Evolutionary conservation across 2,797 vertebrate genomes (phyloP).

Genomic region (Chelmon rostratus): DNA sequence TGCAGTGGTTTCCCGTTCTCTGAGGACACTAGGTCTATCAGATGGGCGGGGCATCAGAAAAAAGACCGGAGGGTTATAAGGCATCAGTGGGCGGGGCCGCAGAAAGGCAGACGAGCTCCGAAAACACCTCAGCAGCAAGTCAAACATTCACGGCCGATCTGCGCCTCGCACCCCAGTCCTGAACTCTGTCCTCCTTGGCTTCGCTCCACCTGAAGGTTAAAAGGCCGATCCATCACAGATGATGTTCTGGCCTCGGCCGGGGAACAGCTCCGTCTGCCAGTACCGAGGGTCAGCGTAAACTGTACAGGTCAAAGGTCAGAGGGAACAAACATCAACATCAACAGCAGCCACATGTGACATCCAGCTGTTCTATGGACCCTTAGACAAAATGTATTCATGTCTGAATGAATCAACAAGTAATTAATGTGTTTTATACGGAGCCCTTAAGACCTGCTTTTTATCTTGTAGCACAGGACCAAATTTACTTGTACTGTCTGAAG

Average conservation of each 20-base stretch:
- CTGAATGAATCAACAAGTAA: background rate
- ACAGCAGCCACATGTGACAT: too few relatives aligned
- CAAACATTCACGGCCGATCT: slow-evolving; percentile 43
- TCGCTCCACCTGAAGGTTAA: slow-evolving; percentile 42
- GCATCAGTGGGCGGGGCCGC: slow-evolving; percentile 61
- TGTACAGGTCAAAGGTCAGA: slow-evolving; percentile 60
- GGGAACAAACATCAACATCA: slow-evolving; percentile 17
- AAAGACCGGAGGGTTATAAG: slow-evolving; percentile 45
- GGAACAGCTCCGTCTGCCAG: slow-evolving; percentile 87
- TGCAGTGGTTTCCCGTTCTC: slow-evolving; percentile 35
- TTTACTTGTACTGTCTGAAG: background rate
- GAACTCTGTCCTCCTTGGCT: slow-evolving; percentile 15
- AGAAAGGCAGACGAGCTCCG: slow-evolving; percentile 21
- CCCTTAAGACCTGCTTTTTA: background rate
- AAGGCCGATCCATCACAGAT: slow-evolving; percentile 84
- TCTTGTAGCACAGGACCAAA: background rate
- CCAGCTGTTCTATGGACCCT: too few relatives aligned
- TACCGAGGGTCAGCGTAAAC: slow-evolving; percentile 86
- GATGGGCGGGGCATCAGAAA: background rate
- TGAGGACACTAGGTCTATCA: background rate
- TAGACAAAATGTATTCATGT: background rate
- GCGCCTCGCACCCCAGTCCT: slow-evolving; percentile 6
- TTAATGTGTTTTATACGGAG: background rate
- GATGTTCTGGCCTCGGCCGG: slow-evolving; percentile 83
- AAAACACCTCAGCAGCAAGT: slow-evolving; percentile 24